phyloP scores from a whole-genome alignment of 2,888 invertebrate species.

The Agrenia bidenticulata region DNA sequence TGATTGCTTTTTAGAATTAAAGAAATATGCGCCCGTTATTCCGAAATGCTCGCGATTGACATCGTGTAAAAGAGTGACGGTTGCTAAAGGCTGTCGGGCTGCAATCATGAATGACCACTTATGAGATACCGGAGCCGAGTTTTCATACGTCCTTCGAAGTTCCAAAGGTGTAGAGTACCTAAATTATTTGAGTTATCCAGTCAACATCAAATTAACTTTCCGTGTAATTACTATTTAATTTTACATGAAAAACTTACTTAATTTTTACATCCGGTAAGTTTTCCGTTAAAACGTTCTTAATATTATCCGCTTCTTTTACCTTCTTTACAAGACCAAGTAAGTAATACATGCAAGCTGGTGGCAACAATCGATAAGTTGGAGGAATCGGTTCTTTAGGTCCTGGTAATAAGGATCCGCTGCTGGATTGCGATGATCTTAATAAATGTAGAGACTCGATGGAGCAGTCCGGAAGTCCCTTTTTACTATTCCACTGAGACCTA shows the following conservation, averaged over 20 bases:
- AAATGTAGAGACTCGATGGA: background rate
- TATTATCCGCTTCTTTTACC: slow-evolving; percentile 41
- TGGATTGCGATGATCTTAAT: background rate
- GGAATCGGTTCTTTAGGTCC: slow-evolving; percentile 30
- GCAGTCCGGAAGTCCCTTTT: background rate
- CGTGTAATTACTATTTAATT: background rate
- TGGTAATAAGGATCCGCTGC: background rate
- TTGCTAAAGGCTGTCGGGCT: slow-evolving; percentile 34
- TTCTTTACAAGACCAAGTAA: slow-evolving; percentile 41
- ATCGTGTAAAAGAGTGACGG: slow-evolving; percentile 42
- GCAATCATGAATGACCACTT: slow-evolving; percentile 41
- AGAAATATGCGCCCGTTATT: slow-evolving; percentile 34
- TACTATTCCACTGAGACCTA: slow-evolving; percentile 25
- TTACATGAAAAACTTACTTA: slow-evolving; percentile 32
- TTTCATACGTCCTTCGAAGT: background rate
- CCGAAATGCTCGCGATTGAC: slow-evolving; percentile 29
- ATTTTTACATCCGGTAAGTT: slow-evolving; percentile 44
- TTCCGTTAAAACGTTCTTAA: slow-evolving; percentile 44
- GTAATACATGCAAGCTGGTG: slow-evolving; percentile 41
- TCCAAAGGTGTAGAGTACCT: slow-evolving; percentile 19
- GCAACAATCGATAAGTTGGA: slow-evolving; percentile 23
- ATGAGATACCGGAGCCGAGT: slow-evolving; percentile 12
- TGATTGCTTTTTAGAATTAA: slow-evolving; percentile 32
- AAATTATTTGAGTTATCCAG: too few species aligned
- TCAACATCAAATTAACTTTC: slow-evolving; percentile 1